Evolutionary conservation across 2,113 vertebrate genomes (phyloP).

Genomic region (Otus sunia): DNA sequence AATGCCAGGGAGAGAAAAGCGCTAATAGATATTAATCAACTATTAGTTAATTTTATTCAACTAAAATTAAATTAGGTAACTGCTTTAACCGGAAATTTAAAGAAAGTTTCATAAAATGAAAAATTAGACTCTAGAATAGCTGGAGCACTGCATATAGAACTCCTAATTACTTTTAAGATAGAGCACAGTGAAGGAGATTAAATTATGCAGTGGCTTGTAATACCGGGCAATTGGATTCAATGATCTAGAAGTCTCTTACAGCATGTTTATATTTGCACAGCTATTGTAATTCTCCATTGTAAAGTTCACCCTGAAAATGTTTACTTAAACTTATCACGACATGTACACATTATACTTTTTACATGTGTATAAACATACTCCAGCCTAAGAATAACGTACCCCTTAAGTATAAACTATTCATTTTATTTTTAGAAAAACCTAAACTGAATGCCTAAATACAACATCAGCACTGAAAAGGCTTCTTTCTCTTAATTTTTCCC

Average conservation of each 20-base stretch:
- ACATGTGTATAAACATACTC: background rate
- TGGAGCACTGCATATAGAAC: background rate
- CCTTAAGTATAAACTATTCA: background rate
- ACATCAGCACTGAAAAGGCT: background rate
- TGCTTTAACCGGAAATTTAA: background rate
- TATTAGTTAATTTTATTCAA: slow-evolving; percentile 28
- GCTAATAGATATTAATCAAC: slow-evolving; percentile 1
- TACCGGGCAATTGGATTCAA: background rate
- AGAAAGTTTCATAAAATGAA: background rate
- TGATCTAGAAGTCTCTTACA: background rate
- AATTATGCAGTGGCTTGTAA: slow-evolving; percentile 30
- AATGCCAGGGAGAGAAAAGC: background rate
- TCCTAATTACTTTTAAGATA: slow-evolving; percentile 27
- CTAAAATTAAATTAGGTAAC: slow-evolving; percentile 27
- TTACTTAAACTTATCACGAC: slow-evolving; percentile 9
- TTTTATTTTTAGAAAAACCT: background rate
- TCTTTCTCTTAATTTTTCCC: background rate
- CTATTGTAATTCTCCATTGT: background rate
- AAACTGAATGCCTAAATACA: background rate
- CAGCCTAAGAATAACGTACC: background rate
- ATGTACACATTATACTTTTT: background rate
- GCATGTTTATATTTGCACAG: background rate
- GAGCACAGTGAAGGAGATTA: background rate
- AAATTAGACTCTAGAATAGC: slow-evolving; percentile 27
- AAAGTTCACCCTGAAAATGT: background rate